Conservation (phyloP, 2,888 invertebrate genomes). For the Ochlodes sylvanus region DNA sequence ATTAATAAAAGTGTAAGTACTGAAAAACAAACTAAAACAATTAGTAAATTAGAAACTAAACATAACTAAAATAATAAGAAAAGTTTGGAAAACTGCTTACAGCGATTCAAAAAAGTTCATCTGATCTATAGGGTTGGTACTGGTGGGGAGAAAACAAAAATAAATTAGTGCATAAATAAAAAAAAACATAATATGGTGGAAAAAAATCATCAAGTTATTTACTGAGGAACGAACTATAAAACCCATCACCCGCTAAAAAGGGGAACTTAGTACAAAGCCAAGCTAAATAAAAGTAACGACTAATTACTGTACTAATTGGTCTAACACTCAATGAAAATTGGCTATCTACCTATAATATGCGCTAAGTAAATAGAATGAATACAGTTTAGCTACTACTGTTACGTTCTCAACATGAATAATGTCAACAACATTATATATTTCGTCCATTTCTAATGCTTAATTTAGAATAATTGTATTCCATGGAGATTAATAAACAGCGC, state of each 20-base stretch:
- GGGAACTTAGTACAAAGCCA: constrained; percentile 51
- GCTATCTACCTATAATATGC: background rate
- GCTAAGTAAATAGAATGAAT: background rate
- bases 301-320: background rate
- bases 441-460: background rate
- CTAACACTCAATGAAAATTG: background rate
- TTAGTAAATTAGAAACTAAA: constrained; percentile 40
- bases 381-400: background rate
- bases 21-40: constrained; percentile 38
- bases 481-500: too few species aligned
- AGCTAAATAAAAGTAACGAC: constrained; percentile 42
- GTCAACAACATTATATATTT: background rate
- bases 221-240: constrained; percentile 44
- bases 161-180: constrained; percentile 65
- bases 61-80: constrained; percentile 43
- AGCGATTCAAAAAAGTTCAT: constrained; percentile 84
- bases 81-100: constrained; percentile 71
- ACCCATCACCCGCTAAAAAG: constrained; percentile 55
- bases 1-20: constrained; percentile 29
- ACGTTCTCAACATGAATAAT: background rate
- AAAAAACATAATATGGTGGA: constrained; percentile 26
- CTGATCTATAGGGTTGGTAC: constrained; percentile 84
- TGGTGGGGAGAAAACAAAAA: constrained; percentile 68
- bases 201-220: constrained; percentile 54
- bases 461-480: too few species aligned